Conservation (phyloP, 2,797 vertebrate genomes). For the Dermochelys coriacea region DNA sequence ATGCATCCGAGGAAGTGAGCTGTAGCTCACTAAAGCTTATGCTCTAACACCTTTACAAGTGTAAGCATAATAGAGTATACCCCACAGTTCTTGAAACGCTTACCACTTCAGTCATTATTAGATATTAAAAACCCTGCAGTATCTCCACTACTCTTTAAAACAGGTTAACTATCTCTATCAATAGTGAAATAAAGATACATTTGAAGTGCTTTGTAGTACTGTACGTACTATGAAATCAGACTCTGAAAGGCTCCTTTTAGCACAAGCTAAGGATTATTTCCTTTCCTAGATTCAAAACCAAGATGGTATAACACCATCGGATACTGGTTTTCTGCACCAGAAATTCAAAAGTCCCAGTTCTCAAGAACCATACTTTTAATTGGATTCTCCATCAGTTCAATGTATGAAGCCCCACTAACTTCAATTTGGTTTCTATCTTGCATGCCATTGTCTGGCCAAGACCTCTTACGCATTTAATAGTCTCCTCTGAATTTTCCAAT, state of each 20-base stretch:
- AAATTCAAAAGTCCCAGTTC: background rate
- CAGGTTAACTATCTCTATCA: background rate
- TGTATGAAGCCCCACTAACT: fast-evolving
- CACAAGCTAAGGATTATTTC: background rate
- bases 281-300: background rate
- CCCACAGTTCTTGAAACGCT: fast-evolving
- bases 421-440: fast-evolving
- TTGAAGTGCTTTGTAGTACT: background rate
- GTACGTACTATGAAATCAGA: background rate
- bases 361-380: background rate
- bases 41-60: too few species aligned
- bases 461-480: background rate
- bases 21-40: too few species aligned
- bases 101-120: too few species aligned
- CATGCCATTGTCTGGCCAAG: background rate
- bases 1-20: too few species aligned
- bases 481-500: background rate
- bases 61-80: fast-evolving
- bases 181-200: background rate
- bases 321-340: background rate
- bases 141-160: background rate
- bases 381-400: background rate
- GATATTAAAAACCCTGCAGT: fast-evolving
- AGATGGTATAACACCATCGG: fast-evolving
- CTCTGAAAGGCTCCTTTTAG: background rate